phyloP scores from a whole-genome alignment of 2,797 vertebrate species.

The Microchirus variegatus region DNA sequence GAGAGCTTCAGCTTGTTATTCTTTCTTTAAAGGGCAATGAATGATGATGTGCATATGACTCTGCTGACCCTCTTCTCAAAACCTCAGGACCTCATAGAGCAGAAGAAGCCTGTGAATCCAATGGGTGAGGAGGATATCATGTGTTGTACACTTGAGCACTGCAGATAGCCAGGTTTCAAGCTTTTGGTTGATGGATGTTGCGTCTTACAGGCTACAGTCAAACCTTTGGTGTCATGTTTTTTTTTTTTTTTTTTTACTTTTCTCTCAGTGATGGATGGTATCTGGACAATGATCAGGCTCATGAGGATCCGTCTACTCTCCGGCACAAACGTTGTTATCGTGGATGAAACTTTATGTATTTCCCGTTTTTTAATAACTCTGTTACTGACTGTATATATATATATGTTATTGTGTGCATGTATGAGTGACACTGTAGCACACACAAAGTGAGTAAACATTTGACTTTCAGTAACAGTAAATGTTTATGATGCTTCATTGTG shows the following conservation, averaged over 20 bases:
- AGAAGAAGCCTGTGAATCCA: too few species aligned
- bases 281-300: not conserved
- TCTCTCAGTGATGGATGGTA: not conserved
- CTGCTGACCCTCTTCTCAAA: too few species aligned
- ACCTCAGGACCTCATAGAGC: too few species aligned
- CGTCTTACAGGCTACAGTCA: not conserved
- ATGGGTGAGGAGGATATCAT: too few species aligned
- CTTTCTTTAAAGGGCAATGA: too few species aligned
- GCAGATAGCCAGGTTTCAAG: too few species aligned
- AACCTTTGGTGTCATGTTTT: too few species aligned
- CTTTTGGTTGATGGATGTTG: not conserved
- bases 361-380: not conserved
- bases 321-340: not conserved
- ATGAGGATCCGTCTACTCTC: not conserved
- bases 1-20: too few species aligned
- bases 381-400: not conserved
- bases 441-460: too few species aligned
- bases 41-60: too few species aligned
- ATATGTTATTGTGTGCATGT: not conserved
- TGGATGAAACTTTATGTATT: not conserved
- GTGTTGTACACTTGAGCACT: too few species aligned
- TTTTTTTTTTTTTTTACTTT: not conserved
- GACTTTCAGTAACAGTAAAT: conserved; percentile 21
- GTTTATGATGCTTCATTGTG: conserved; percentile 40
- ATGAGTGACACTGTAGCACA: not conserved